Conservation (phyloP, 2,888 invertebrate species). For the Eilema griseolum region DNA sequence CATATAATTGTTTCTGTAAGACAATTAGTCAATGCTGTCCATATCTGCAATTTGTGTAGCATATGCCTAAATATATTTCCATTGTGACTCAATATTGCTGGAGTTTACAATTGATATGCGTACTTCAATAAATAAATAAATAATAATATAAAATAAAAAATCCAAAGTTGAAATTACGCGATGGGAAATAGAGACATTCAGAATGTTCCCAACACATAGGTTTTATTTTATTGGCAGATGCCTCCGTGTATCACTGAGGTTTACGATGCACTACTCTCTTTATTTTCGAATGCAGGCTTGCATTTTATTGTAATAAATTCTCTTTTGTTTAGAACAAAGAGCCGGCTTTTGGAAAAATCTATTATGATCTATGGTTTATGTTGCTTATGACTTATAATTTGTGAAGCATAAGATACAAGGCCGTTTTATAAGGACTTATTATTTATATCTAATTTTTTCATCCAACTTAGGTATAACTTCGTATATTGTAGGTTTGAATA, state of each 20-base stretch:
- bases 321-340: conserved; percentile 51
- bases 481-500: neutral
- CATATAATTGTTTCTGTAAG: too few species aligned
- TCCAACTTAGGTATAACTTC: neutral
- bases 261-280: conserved; percentile 77
- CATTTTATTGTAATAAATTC: conserved; percentile 65
- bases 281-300: conserved; percentile 66
- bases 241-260: conserved; percentile 76
- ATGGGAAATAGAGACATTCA: conserved; percentile 62
- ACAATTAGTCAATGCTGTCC: too few species aligned
- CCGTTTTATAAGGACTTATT: neutral
- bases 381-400: conserved; percentile 16
- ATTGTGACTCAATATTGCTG: too few species aligned
- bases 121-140: too few species aligned
- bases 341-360: conserved; percentile 46
- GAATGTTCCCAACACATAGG: conserved; percentile 70
- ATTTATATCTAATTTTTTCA: neutral
- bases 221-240: conserved; percentile 76
- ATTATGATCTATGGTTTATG: conserved; percentile 42
- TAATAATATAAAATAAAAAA: neutral
- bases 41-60: too few species aligned
- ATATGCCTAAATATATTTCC: too few species aligned
- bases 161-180: conserved; percentile 36
- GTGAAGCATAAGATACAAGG: neutral
- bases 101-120: too few species aligned